Conservation (phyloP, 2,113 vertebrate genomes). For the Cavia porcellus region DNA sequence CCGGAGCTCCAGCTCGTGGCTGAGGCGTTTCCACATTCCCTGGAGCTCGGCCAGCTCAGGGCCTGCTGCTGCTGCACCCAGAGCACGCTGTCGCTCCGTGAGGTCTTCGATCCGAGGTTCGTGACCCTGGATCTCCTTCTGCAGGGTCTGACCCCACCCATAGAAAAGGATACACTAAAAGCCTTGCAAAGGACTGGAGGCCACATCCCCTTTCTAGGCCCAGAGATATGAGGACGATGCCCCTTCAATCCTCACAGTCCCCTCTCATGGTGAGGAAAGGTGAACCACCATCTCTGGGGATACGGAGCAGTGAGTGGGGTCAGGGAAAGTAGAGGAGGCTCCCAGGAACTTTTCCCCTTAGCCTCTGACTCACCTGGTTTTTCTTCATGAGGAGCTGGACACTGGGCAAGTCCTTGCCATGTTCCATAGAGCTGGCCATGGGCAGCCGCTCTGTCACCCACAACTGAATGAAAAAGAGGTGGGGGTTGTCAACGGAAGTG, state of each 20-base stretch:
- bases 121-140: conserved; percentile 97
- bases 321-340: neutral
- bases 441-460: conserved; percentile 96
- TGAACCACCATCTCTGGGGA: neutral
- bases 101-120: conserved; percentile 96
- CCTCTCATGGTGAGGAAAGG: neutral
- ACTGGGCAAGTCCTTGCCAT: conserved; percentile 95
- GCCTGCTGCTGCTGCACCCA: conserved; percentile 86
- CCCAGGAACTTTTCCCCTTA: neutral
- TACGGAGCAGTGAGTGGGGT: neutral
- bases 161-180: neutral
- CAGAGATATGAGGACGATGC: neutral
- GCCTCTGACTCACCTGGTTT: conserved; percentile 91
- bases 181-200: neutral
- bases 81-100: conserved; percentile 86
- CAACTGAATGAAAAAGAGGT: conserved; percentile 85
- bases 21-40: conserved; percentile 92
- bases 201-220: neutral
- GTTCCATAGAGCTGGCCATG: conserved; percentile 93
- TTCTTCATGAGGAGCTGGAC: conserved; percentile 97
- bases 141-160: conserved; percentile 90
- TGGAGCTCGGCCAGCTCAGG: conserved; percentile 89
- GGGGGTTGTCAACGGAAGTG: conserved; percentile 52
- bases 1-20: conserved; percentile 90
- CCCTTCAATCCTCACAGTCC: no score